Base-by-base conservation (phyloP, 53 echinoderm and acorn worm genomes). In the Astropecten irregularis region DNA sequence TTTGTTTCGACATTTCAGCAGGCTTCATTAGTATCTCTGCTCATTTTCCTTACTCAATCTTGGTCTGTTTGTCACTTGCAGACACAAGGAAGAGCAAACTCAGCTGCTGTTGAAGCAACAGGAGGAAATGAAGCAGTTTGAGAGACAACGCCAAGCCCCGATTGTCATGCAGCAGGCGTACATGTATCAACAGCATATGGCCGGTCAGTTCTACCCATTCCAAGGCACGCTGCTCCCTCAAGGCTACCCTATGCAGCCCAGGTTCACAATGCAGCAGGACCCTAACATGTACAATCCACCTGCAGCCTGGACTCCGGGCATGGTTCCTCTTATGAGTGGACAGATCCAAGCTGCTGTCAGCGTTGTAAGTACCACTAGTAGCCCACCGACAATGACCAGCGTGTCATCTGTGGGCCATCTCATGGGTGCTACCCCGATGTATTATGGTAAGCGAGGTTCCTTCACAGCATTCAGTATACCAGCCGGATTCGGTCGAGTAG, bases 1-100 rank as follows among this genome's bases (percentile, higher is more conserved):
- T n/a, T n/a, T n/a, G n/a, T n/a, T n/a, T n/a, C n/a, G n/a, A n/a
- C n/a, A n/a, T n/a, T n/a, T n/a, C n/a, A n/a, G n/a, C n/a, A n/a
- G n/a, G n/a, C n/a, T n/a, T n/a, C n/a, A n/a, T n/a, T n/a, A n/a
- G n/a, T n/a, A n/a, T n/a, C n/a, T n/a, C n/a, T n/a, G n/a, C n/a
- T n/a, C n/a, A n/a, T n/a, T n/a, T n/a, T n/a, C n/a, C n/a, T n/a
- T n/a, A n/a, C n/a, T n/a, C n/a, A n/a, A n/a, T n/a, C n/a, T n/a
- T n/a, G n/a, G n/a, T 40, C 25, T 9, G 3, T 49, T 23, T 36
- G 11, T 54, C 35, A 19, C 35, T 52, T 20, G 20, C 49, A 92
- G 92, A 22, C 92, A 89, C 57, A 89, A 89, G 21, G 77, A 83
- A 15, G 92, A 92, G 50, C 68, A 70, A 46, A 9, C 40, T 0